phyloP scores from a whole-genome alignment of 2,113 vertebrate genomes.

The Camarhynchus parvulus region DNA sequence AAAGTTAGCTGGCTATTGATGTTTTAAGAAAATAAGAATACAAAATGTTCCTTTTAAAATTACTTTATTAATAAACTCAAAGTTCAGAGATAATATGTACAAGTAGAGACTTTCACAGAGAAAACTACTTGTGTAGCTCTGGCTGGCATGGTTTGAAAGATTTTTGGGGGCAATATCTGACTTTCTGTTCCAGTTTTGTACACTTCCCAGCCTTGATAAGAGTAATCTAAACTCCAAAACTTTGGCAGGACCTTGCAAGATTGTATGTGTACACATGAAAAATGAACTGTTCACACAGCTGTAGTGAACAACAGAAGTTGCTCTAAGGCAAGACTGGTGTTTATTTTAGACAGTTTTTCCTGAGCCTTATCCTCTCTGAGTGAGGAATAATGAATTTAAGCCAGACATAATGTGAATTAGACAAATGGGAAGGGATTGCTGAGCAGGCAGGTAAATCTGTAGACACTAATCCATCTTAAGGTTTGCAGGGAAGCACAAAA shows the following conservation, averaged over 20 bases:
- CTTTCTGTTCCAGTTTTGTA: not conserved
- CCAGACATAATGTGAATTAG: not conserved
- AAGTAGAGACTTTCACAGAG: not conserved
- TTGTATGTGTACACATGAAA: not conserved
- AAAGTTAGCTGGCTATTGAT: not conserved
- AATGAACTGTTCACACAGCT: not conserved
- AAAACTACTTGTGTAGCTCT: not conserved
- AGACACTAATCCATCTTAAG: not conserved
- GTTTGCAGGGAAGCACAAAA: not conserved
- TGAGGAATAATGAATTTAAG: not conserved
- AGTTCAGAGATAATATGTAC: not conserved
- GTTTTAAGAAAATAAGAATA: not conserved
- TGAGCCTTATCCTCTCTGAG: not conserved
- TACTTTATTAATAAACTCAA: not conserved
- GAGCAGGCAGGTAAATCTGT: not conserved
- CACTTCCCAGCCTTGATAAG: not conserved
- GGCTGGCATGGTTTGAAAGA: not conserved
- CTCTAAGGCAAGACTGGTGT: not conserved
- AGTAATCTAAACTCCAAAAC: not conserved
- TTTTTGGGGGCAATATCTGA: not conserved
- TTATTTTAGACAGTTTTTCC: not conserved
- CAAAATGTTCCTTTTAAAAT: not conserved
- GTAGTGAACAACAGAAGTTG: not conserved
- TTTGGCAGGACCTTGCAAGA: not conserved
- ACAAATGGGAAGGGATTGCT: not conserved